These are phyloP conservation scores for Battus philenor DNA, from an alignment of 1,140 invertebrate genomes.

Conservation along the genomic window DNA sequence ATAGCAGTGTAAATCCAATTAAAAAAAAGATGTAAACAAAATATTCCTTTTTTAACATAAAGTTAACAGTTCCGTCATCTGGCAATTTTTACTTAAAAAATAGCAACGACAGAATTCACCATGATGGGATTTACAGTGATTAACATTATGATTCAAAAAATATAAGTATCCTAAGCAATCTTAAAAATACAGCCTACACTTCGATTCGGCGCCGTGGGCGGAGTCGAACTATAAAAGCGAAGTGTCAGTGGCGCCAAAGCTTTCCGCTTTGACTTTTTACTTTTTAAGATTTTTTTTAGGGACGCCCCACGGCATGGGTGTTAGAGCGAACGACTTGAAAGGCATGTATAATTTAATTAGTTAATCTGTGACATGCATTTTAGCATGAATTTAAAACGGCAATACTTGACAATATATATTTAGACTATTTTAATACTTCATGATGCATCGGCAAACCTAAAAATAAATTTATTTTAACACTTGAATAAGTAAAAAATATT, in stretches of 20 bases:
- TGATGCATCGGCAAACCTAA: too few relatives aligned
- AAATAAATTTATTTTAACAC: too few relatives aligned
- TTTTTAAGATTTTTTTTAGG: slow-evolving; percentile 39
- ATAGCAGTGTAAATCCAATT: too few relatives aligned
- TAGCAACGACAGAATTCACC: too few relatives aligned
- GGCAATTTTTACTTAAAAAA: too few relatives aligned
- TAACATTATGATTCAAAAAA: background rate
- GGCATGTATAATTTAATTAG: slow-evolving; percentile 52
- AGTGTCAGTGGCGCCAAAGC: slow-evolving; percentile 58
- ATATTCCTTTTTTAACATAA: too few relatives aligned
- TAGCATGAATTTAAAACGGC: too few relatives aligned
- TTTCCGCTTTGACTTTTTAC: slow-evolving; percentile 54
- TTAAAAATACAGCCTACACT: slow-evolving; percentile 10
- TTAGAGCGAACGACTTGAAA: slow-evolving; percentile 24
- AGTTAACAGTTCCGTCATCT: too few relatives aligned
- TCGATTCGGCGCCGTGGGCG: slow-evolving; percentile 43
- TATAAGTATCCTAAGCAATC: background rate
- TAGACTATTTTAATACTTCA: too few relatives aligned
- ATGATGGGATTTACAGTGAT: background rate
- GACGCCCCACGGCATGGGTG: slow-evolving; percentile 39
- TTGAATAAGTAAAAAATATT: too few relatives aligned
- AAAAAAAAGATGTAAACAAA: too few relatives aligned
- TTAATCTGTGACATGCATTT: slow-evolving; percentile 18
- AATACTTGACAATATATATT: too few relatives aligned
- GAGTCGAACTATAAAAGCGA: slow-evolving; percentile 36